Evolutionary conservation across 2,797 vertebrate genomes (phyloP).

Genomic region (Danio jaintianensis): DNA sequence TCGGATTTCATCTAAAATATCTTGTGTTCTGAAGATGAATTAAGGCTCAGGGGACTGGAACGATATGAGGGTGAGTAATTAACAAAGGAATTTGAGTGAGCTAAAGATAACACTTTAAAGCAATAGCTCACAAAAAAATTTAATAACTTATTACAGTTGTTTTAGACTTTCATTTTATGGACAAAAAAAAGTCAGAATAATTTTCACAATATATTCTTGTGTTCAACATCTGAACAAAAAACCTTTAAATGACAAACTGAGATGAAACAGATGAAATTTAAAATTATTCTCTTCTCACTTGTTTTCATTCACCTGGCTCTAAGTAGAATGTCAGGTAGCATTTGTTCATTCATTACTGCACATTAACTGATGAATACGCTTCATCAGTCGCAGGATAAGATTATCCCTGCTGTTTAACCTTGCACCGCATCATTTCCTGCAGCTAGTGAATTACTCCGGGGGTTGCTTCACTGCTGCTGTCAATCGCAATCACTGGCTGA

Average conservation of each 20-base stretch:
- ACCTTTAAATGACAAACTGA: neutral
- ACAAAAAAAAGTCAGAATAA: neutral
- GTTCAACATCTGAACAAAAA: neutral
- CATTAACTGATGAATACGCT: neutral
- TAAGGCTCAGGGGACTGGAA: too few relatives aligned
- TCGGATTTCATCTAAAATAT: too few relatives aligned
- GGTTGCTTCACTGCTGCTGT: neutral
- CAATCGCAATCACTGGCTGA: slow-evolving; percentile 15
- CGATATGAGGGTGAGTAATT: too few relatives aligned
- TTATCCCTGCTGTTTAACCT: neutral
- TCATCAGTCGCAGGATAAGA: neutral
- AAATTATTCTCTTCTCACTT: too few relatives aligned
- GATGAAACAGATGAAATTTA: too few relatives aligned
- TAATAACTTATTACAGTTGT: too few relatives aligned
- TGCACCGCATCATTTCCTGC: neutral
- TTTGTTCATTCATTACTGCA: neutral
- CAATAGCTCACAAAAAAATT: too few relatives aligned
- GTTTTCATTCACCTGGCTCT: neutral
- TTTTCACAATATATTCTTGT: neutral
- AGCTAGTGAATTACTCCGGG: neutral
- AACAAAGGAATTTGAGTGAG: too few relatives aligned
- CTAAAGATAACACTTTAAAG: too few relatives aligned
- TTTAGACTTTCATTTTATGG: neutral
- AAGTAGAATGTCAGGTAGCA: neutral
- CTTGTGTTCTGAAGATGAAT: too few relatives aligned